Evolutionary conservation across 2,888 invertebrate species (phyloP), one percentile per base, ranked within the genome.

Genomic region (Drosophila neonasuta): DNA sequence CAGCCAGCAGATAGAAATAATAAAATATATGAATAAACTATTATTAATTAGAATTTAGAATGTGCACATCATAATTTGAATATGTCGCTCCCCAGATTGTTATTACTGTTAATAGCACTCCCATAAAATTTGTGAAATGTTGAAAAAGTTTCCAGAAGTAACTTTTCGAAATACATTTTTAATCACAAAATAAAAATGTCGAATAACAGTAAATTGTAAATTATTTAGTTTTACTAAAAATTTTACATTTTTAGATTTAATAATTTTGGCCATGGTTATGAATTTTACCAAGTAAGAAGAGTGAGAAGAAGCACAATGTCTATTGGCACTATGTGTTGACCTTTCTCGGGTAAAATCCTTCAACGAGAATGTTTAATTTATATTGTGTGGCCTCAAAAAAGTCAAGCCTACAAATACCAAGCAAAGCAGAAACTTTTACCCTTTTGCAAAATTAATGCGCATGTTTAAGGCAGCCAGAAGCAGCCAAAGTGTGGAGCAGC

Each of bases 391-490:
- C 39, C 44, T 46, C n/a, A 15, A 39, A 15, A 49, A 56, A 56
- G 20, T 15, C 30, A 46, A 45, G 17, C 51, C 49, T 9, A 49
- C 46, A 45, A 63, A 67, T 45, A 49, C 32, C 58, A 46, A 50
- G 68, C 49, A 36, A 51, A 46, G 59, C 55, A 56, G 56, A 58
- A 65, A 68, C 30, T 42, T 57, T 42, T 34, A 58, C 45, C 64
- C 60, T 61, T 73, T 45, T 73, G 59, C 52, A 68, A 84, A 73
- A 84, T 80, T 79, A 84, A 81, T 84, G 82, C 59, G 60, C 66
- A 63, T 73, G 56, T 63, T 66, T 78, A 58, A 50, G 71, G 57
- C 64, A 67, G 59, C 42, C 48, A 55, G 62, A 46, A 52, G 59
- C 46, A 24, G 24, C 30, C n/a, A 41, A 51, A 52, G 29, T 52